Conservation (phyloP, 1,140 invertebrate genomes). For the Bombus waltoni region DNA sequence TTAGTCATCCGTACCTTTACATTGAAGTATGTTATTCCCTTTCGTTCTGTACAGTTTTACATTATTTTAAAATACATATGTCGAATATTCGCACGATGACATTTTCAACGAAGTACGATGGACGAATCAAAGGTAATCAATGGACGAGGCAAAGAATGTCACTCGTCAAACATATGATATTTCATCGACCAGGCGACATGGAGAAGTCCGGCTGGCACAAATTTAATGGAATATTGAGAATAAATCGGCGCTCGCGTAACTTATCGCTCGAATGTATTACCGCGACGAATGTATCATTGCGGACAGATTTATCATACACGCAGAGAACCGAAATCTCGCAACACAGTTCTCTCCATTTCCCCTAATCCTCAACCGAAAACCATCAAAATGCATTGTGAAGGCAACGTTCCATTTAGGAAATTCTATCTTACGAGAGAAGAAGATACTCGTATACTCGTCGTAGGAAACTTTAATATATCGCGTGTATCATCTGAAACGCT, state of each 20-base stretch:
- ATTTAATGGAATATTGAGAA: slow-evolving; percentile 27
- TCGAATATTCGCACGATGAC: neutral
- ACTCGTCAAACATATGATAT: neutral
- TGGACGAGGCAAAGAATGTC: no score
- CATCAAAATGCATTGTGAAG: neutral
- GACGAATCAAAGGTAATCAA: neutral
- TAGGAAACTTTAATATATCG: no score
- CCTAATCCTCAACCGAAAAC: neutral
- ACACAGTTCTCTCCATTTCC: neutral
- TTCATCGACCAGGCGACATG: no score
- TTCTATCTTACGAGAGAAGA: neutral
- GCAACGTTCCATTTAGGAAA: neutral
- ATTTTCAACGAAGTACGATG: neutral
- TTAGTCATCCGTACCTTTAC: neutral
- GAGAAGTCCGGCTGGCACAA: neutral
- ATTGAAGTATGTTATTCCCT: neutral
- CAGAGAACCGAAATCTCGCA: neutral
- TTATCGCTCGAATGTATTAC: neutral
- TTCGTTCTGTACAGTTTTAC: neutral
- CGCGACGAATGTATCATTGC: neutral
- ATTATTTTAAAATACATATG: neutral
- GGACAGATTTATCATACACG: no score
- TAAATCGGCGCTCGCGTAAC: neutral
- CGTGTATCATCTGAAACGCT: no score
- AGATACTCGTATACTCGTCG: neutral